A percentile compares a stretch with the other conserved stretches of the same genome.
Evolutionary conservation across 2,888 invertebrate genomes (phyloP).

Genomic region (Orthosia cruda): DNA sequence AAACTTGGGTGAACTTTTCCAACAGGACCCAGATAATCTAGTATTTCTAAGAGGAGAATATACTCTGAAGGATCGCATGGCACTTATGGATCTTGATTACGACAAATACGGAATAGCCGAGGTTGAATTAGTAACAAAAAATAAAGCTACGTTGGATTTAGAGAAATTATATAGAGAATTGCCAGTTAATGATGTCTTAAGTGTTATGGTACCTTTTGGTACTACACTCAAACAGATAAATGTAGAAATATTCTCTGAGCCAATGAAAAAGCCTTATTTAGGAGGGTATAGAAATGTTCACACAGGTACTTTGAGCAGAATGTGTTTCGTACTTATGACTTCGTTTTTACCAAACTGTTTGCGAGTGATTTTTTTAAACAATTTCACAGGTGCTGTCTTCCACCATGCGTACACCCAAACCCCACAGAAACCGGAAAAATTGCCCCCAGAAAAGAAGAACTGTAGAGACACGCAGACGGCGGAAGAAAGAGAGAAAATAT

Average conservation of each 20-base stretch:
- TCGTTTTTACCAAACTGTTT: background rate
- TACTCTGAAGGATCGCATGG: constrained; percentile 86
- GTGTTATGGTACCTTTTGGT: constrained; percentile 86
- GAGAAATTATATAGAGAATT: constrained; percentile 87
- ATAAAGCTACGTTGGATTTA: constrained; percentile 84
- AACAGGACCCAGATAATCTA: constrained; percentile 89
- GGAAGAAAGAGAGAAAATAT: constrained; percentile 88
- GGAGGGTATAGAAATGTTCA: constrained; percentile 95
- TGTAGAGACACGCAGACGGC: constrained; percentile 94
- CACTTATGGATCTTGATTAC: constrained; percentile 86
- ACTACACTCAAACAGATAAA: constrained; percentile 84
- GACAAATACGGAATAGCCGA: constrained; percentile 89
- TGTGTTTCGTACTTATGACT: background rate
- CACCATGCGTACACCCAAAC: constrained; percentile 97
- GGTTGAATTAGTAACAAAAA: constrained; percentile 86
- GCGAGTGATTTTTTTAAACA: background rate
- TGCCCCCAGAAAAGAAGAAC: constrained; percentile 89
- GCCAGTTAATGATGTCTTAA: constrained; percentile 86
- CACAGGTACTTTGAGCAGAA: constrained; percentile 88
- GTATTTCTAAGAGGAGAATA: constrained; percentile 88
- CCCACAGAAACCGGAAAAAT: constrained; percentile 91
- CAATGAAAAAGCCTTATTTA: constrained; percentile 94
- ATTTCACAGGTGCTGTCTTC: constrained; percentile 92
- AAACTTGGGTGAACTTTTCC: constrained; percentile 92
- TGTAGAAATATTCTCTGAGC: constrained; percentile 88